A percentile compares a stretch with the other conserved stretches of the same genome.
phyloP scores from a whole-genome alignment of 2,113 vertebrate species.

The Rhipidura dahli region DNA sequence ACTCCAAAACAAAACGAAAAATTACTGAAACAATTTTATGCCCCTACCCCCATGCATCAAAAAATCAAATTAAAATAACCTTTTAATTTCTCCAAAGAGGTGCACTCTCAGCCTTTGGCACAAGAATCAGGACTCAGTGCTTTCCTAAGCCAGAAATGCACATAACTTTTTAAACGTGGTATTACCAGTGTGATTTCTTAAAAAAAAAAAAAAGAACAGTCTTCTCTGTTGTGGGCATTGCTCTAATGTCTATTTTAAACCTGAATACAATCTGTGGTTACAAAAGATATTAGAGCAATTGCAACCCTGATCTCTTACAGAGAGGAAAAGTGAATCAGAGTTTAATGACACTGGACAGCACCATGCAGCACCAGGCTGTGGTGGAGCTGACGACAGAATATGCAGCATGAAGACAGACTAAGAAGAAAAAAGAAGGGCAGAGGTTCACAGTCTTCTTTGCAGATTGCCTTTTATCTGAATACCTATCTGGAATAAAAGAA shows the following conservation, averaged over 20 bases:
- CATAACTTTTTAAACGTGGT: neutral
- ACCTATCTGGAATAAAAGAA: neutral
- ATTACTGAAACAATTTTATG: neutral
- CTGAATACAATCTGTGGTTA: neutral
- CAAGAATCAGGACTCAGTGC: neutral
- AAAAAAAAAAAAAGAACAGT: neutral
- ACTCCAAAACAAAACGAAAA: neutral
- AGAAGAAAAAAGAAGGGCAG: neutral
- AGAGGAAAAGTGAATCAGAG: neutral
- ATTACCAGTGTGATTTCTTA: neutral
- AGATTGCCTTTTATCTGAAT: neutral
- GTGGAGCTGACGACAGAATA: neutral
- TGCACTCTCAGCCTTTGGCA: neutral
- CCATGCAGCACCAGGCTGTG: neutral
- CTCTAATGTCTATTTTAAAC: neutral
- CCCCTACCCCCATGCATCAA: fast-evolving
- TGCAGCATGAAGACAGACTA: neutral
- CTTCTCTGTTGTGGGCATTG: neutral
- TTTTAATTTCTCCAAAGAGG: neutral
- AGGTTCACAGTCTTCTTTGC: neutral
- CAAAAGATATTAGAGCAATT: neutral
- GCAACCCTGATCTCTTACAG: neutral
- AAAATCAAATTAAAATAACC: neutral
- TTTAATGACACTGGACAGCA: neutral
- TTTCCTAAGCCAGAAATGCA: neutral